Evolutionary conservation across 2,797 vertebrate species (phyloP).

Genomic region (Podarcis lilfordi): DNA sequence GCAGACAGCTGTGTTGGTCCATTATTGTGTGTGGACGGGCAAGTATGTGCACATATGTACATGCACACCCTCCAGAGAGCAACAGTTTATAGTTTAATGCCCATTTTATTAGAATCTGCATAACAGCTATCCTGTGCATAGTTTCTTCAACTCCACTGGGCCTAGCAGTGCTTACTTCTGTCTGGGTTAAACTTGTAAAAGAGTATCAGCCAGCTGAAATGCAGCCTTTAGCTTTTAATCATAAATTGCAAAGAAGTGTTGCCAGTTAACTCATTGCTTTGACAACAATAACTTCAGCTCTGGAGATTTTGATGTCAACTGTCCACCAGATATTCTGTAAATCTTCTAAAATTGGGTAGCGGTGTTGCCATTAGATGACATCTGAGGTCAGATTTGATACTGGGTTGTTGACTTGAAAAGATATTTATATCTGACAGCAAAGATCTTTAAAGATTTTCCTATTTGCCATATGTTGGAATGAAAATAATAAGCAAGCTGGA

Average conservation of each 20-base stretch:
- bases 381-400: neutral
- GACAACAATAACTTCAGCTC: neutral
- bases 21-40: too few relatives aligned
- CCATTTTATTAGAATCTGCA: too few relatives aligned
- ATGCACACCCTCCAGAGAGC: too few relatives aligned
- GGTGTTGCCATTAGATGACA: neutral
- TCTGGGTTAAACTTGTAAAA: neutral
- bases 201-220: neutral
- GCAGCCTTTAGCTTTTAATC: neutral
- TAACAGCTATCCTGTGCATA: neutral
- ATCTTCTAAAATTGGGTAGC: neutral
- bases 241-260: neutral
- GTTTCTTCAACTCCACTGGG: neutral
- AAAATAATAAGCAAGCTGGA: neutral
- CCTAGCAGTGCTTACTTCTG: neutral
- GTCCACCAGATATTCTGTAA: neutral
- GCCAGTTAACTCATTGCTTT: neutral
- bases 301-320: neutral
- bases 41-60: too few relatives aligned
- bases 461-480: neutral
- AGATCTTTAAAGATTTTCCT: neutral
- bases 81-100: too few relatives aligned
- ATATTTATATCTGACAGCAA: neutral
- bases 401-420: neutral
- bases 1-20: too few relatives aligned